A percentile compares a stretch with the other conserved stretches of the same genome.
Conservation (phyloP, 2,888 invertebrate species). For the Drosophila mimica region DNA sequence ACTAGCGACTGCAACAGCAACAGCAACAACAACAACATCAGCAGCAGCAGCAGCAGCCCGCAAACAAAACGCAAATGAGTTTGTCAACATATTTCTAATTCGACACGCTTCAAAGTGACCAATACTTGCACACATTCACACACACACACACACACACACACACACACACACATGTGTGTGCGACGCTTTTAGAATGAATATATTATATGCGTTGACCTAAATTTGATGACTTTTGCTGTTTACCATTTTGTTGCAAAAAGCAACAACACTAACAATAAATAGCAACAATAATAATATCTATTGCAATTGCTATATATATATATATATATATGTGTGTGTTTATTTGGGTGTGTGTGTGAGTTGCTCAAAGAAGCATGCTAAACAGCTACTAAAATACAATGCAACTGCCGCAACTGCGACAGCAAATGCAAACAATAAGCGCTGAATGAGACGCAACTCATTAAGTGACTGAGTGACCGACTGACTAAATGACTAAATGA, state of each 20-base stretch:
- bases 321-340: constrained; percentile 13
- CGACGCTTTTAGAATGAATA: constrained; percentile 71
- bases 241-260: constrained; percentile 66
- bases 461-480: constrained; percentile 22
- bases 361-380: constrained; percentile 80
- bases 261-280: constrained; percentile 25
- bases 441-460: constrained; percentile 39
- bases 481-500: constrained; percentile 12
- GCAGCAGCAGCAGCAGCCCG: constrained; percentile 19
- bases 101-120: constrained; percentile 64
- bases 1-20: background rate
- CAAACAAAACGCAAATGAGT: constrained; percentile 61
- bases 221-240: constrained; percentile 70
- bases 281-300: constrained; percentile 47
- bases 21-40: constrained; percentile 10
- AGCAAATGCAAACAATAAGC: constrained; percentile 52
- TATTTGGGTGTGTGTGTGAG: constrained; percentile 41
- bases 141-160: constrained; percentile 8
- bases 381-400: constrained; percentile 76
- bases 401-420: constrained; percentile 50
- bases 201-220: constrained; percentile 82
- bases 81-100: constrained; percentile 67
- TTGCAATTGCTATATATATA: constrained; percentile 30
- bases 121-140: constrained; percentile 36
- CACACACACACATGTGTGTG: constrained; percentile 3